A percentile compares a stretch with the other conserved stretches of the same genome.
Conservation (phyloP, 1,140 invertebrate species). For the Antheraea pernyi region DNA sequence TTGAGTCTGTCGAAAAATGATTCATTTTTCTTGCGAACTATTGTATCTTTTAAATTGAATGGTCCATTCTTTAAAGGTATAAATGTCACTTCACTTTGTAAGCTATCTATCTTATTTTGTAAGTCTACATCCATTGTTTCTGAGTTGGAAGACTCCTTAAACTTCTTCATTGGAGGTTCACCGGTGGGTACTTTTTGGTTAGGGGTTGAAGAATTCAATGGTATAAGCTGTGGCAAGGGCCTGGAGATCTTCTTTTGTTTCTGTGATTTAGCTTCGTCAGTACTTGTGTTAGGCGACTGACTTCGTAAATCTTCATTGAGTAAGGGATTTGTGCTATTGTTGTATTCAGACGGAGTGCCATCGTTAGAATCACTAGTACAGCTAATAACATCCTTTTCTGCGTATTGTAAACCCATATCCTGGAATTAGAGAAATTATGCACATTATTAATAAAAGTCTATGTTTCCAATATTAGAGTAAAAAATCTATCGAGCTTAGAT, state of each 20-base stretch:
- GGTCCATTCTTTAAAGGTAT: not conserved
- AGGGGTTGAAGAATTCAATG: constrained; percentile 76
- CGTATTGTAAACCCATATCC: constrained; percentile 64
- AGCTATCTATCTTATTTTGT: not conserved
- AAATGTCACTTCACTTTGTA: not conserved
- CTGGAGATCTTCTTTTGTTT: constrained; percentile 79
- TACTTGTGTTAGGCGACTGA: constrained; percentile 27
- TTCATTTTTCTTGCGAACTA: constrained; percentile 83
- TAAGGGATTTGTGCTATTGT: constrained; percentile 34
- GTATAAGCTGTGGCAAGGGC: constrained; percentile 86
- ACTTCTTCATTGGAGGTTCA: constrained; percentile 65
- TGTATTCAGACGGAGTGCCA: constrained; percentile 41
- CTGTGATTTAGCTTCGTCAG: constrained; percentile 47
- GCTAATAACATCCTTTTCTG: constrained; percentile 56
- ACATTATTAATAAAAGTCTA: constrained; percentile 11
- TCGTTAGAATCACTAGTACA: constrained; percentile 71
- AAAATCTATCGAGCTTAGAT: too few species aligned
- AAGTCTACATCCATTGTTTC: constrained; percentile 22
- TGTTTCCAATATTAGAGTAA: too few species aligned
- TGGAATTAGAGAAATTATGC: constrained; percentile 45
- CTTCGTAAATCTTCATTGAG: constrained; percentile 23
- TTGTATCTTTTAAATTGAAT: constrained; percentile 41
- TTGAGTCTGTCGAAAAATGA: constrained; percentile 92
- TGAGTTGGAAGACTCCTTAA: constrained; percentile 48
- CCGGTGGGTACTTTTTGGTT: constrained; percentile 54